These are phyloP conservation scores for Synanthedon tipuliformis DNA, from an alignment of 2,888 invertebrate genomes.

Conservation along the genomic window DNA sequence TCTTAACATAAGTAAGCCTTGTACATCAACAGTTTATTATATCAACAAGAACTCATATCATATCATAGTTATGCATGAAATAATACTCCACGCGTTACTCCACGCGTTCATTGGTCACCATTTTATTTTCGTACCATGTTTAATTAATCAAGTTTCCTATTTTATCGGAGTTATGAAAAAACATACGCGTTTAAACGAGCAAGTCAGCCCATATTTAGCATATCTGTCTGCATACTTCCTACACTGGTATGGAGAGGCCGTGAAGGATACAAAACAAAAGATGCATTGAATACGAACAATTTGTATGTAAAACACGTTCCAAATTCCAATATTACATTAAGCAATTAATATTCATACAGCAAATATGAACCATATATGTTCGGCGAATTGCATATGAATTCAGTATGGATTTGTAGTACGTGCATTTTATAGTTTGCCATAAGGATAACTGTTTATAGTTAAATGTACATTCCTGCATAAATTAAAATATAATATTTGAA, in stretches of 20 bases:
- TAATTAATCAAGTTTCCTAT: not conserved
- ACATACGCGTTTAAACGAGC: not conserved
- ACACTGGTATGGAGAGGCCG: conserved; percentile 11
- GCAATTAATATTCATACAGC: conserved; percentile 47
- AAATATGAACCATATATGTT: conserved; percentile 39
- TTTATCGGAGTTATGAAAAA: not conserved
- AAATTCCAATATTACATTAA: conserved; percentile 16
- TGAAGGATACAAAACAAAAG: conserved; percentile 36
- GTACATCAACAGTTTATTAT: too few species aligned
- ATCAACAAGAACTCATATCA: too few species aligned
- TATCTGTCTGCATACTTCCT: not conserved
- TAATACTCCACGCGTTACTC: not conserved
- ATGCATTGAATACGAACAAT: conserved; percentile 21
- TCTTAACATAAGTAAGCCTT: too few species aligned
- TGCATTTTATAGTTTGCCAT: conserved; percentile 41
- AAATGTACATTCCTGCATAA: too few species aligned
- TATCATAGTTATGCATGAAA: not conserved
- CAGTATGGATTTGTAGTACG: conserved; percentile 39
- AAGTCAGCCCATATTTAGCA: not conserved
- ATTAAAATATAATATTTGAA: too few species aligned
- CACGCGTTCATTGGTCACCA: not conserved
- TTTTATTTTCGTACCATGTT: not conserved
- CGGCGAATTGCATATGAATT: conserved; percentile 44
- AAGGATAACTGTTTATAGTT: conserved; percentile 43
- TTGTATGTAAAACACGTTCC: conserved; percentile 22